Evolutionary conservation across 2,888 invertebrate species (phyloP), one percentile per base, ranked within the genome.

Genomic region (Hydrotaea cyrtoneurina): DNA sequence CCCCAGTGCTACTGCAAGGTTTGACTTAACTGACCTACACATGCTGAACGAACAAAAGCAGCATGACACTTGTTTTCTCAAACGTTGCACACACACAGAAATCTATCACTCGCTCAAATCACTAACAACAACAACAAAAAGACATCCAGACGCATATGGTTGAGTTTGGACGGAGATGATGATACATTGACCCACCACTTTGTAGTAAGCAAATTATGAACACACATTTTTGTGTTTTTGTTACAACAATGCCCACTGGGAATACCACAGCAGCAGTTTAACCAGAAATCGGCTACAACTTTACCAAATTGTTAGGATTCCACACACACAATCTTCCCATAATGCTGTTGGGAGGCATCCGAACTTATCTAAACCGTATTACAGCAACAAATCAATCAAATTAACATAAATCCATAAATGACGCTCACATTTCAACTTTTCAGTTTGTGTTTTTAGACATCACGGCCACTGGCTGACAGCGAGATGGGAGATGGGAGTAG

Each of bases 31-130:
- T 69, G 69, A 69, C 69, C 21, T 8, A 26, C 36, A 23, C 46
- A 53, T 3, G 55, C 71, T 46, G 59, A 17, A 57, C 21, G 0
- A 43, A 75, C 46, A 31, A 79, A 73, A 81, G 21, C 84, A 85
- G 76, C 84, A 76, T 36, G 84, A 78, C 81, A 85, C 79, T 85
- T 79, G 78, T 78, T 84, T 23, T 79, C 23, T 73, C 31, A 76
- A 76, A 76, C 50, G 72, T 64, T 53, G 71, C 75, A 66, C 39
- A 78, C 50, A 31, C 31, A 4, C 55, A 75, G 36, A 64, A 31
- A 39, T 31, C 39, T 46, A 78, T 50, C 69, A 74, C 66, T 53
- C 50, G 17, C 55, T 53, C 36, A 64, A 26, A 64, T 13, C 15
- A 1, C 50, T n/a, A 50, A 50, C 1, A 15, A 50, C n/a, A n/a